Base-by-base conservation (phyloP, 2,113 vertebrate species). In the Gavialis gangeticus region DNA sequence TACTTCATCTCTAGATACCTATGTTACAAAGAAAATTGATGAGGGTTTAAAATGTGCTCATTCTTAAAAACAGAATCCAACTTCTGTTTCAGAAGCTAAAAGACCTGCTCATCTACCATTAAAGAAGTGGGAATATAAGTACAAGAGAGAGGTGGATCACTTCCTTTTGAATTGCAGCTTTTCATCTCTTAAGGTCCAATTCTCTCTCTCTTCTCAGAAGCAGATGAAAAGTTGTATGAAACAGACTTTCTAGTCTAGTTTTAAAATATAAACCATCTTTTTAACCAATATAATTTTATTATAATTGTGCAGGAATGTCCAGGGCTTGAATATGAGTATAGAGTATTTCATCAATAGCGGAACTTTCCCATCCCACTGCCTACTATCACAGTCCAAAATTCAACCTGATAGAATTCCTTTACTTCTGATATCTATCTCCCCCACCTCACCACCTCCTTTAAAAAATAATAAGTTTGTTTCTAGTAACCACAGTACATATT, bases 321-420 rank as follows among this genome's bases (percentile, higher is more conserved):
- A 46, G 46, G 46, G 46, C 46, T 46, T 46, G 46, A 46, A 46
- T 46, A 88, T 0, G 0, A 6, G 54, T 2, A 1, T 17, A 12
- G 77, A 92, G 76, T 15, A 21, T 15, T 63, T 30, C 12, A 24
- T 25, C 84, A 91, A 75, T 0, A 89, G 19, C 1, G 10, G 90
- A 89, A 27, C 19, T 77, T 58, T 79, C 30, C 88, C 66, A 34
- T 46, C 46, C 46, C 88, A 58, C 21, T 71, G 59, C 46, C 67
- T 56, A 59, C 57, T 56, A 87, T 10, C 46, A 11, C 89, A 94
- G 92, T 87, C 84, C 80, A 4, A 95, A 92, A 82, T 92, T 95
- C 76, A 95, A 25, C 10, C 66, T 18, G 19, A 66, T 27, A 85
- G 28, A 69, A 37, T 37, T 37, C 37, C 37, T 37, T 37, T 37